A percentile compares a stretch with the other conserved stretches of the same genome.
These are phyloP conservation scores for Danio rerio DNA, from an alignment of 2,113 vertebrate genomes.

Conservation along the genomic window DNA sequence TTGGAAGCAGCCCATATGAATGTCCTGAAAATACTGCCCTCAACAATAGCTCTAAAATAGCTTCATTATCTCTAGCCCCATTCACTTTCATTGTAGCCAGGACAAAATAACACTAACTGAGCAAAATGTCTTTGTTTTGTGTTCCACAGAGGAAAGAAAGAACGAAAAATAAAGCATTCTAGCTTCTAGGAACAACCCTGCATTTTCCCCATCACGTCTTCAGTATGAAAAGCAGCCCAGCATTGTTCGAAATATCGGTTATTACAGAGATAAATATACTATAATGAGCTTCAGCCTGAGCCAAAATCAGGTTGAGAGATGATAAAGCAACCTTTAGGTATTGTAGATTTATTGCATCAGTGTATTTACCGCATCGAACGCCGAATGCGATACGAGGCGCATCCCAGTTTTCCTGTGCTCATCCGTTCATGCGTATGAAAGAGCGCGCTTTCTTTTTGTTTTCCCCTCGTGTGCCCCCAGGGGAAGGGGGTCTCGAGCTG, in stretches of 20 bases:
- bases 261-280: neutral
- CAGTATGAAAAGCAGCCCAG: neutral
- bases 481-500: constrained; percentile 37
- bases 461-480: constrained; percentile 36
- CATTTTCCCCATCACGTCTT: neutral
- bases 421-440: constrained; percentile 25
- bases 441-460: constrained; percentile 24
- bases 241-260: neutral
- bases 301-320: neutral
- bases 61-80: neutral
- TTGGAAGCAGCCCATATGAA: neutral
- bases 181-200: neutral
- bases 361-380: neutral
- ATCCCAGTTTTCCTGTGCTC: constrained; percentile 4
- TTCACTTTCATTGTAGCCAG: neutral
- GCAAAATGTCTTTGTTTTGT: neutral
- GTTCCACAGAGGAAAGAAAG: neutral
- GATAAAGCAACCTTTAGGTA: neutral
- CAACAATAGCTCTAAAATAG: neutral
- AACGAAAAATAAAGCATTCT: neutral
- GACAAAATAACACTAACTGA: neutral
- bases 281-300: neutral
- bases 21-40: neutral
- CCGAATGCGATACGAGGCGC: neutral
- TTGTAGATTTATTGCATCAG: constrained; percentile 5